A percentile compares a stretch with the other conserved stretches of the same genome.
Conservation (phyloP, 1,140 invertebrate genomes). For the Reticulitermes speratus region DNA sequence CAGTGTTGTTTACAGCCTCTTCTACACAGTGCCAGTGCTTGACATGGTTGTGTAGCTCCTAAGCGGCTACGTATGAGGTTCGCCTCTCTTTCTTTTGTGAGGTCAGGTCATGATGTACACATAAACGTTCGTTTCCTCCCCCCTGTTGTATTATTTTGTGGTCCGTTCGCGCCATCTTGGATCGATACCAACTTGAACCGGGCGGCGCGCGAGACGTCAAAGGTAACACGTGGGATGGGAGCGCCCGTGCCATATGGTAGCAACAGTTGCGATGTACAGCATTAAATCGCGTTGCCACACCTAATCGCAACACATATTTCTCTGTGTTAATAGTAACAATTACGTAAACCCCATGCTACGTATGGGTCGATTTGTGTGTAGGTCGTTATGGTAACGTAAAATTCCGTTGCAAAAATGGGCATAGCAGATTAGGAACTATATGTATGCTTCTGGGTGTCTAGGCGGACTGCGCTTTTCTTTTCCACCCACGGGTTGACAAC, state of each 20-base stretch:
- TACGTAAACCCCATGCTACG: too few species aligned
- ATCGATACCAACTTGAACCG: conserved; percentile 37
- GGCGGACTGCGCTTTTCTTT: too few species aligned
- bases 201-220: conserved; percentile 24
- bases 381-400: too few species aligned
- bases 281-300: too few species aligned
- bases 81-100: not conserved
- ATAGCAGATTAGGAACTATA: too few species aligned
- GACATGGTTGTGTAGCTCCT: not conserved
- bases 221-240: conserved; percentile 34
- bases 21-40: not conserved
- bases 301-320: too few species aligned
- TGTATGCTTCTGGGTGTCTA: too few species aligned
- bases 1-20: not conserved
- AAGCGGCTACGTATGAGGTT: not conserved
- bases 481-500: too few species aligned
- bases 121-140: not conserved
- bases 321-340: too few species aligned
- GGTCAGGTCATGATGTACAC: not conserved
- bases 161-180: conserved; percentile 38
- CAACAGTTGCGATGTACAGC: not conserved
- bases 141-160: not conserved
- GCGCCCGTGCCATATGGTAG: conserved; percentile 33
- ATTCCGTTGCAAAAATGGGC: too few species aligned
- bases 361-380: too few species aligned